Percentiles rank a stretch among this genome's conserved stretches.
Evolutionary conservation across 2,797 vertebrate species (phyloP).

Genomic region (Danio albolineatus): DNA sequence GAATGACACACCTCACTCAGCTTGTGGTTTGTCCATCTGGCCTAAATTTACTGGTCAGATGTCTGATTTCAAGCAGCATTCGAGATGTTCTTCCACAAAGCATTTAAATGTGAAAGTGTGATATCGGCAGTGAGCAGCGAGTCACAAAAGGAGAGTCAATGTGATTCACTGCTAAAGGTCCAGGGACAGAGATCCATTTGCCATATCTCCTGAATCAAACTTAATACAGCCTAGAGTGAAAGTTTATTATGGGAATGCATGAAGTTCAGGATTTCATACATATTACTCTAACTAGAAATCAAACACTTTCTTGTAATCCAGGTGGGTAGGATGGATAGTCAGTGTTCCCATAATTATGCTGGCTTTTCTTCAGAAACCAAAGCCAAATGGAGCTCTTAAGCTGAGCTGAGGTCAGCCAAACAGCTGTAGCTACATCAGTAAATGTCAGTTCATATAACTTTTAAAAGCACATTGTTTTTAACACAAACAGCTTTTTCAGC

Average conservation of each 20-base stretch:
- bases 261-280: background rate
- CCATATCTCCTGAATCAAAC: background rate
- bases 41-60: no score
- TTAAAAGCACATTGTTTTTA: slow-evolving; percentile 4
- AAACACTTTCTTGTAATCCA: background rate
- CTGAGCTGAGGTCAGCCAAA: background rate
- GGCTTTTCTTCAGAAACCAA: slow-evolving; percentile 11
- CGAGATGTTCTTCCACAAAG: no score
- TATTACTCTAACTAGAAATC: background rate
- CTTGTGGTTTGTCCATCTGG: no score
- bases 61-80: no score
- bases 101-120: no score
- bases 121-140: no score
- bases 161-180: no score
- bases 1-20: no score
- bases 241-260: background rate
- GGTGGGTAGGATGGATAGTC: slow-evolving; percentile 19
- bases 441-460: background rate
- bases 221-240: background rate
- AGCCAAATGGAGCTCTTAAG: slow-evolving; percentile 13
- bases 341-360: slow-evolving; percentile 29
- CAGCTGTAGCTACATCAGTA: slow-evolving; percentile 1
- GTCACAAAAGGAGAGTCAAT: no score
- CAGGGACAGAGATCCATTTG: background rate
- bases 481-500: background rate